Percentiles rank a stretch among this genome's conserved stretches.
Evolutionary conservation across 1,140 invertebrate genomes (phyloP).

Genomic region (Linepithema humile): DNA sequence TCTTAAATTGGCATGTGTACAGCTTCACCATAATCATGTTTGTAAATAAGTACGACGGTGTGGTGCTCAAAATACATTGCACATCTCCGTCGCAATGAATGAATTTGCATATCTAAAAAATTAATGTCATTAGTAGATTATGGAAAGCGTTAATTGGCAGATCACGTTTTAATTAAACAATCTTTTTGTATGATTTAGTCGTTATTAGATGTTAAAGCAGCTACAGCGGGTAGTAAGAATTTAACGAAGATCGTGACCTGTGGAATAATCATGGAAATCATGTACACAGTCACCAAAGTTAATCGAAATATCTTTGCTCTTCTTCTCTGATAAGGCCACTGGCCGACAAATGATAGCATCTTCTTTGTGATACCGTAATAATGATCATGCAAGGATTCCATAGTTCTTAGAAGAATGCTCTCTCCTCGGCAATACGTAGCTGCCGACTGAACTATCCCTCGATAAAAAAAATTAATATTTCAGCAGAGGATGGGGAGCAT

Average conservation of each 20-base stretch:
- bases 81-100: background rate
- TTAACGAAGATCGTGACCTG: background rate
- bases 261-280: background rate
- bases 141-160: too few species aligned
- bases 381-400: background rate
- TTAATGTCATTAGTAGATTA: background rate
- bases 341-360: background rate
- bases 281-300: background rate
- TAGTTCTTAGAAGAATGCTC: background rate
- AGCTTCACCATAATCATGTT: background rate
- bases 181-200: too few species aligned
- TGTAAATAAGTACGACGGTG: background rate
- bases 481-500: too few species aligned
- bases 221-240: too few species aligned
- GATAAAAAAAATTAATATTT: too few species aligned
- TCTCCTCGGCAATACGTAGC: too few species aligned
- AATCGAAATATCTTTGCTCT: background rate
- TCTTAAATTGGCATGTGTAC: background rate
- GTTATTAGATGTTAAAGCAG: too few species aligned
- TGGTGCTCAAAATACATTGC: background rate
- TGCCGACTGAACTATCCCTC: too few species aligned
- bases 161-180: background rate
- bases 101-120: slow-evolving; percentile 12
- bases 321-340: slow-evolving; percentile 51
- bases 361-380: slow-evolving; percentile 13